Conservation (phyloP, 2,797 vertebrate genomes). For the Siniperca scherzeri region DNA sequence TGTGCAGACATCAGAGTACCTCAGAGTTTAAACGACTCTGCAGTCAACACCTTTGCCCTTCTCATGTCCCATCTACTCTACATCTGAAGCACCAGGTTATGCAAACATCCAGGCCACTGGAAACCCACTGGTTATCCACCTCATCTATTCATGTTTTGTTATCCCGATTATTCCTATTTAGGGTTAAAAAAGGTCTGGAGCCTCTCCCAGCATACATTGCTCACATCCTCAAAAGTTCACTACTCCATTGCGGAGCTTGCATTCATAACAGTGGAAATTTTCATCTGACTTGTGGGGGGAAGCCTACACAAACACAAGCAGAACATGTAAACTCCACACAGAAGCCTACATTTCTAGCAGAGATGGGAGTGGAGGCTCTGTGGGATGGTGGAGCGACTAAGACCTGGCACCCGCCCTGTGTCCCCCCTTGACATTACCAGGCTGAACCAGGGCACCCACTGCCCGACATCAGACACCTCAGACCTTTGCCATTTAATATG, state of each 20-base stretch:
- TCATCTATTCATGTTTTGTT: conserved; percentile 24
- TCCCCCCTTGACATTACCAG: conserved; percentile 69
- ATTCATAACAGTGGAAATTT: background rate
- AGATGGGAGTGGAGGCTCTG: background rate
- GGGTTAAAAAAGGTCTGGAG: conserved; percentile 9
- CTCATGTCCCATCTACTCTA: conserved; percentile 47
- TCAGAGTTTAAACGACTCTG: conserved; percentile 58
- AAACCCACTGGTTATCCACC: conserved; percentile 17
- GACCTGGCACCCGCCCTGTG: conserved; percentile 23
- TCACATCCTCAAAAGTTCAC: conserved; percentile 20
- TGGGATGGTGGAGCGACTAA: conserved; percentile 4
- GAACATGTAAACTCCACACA: background rate
- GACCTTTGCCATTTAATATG: conserved; percentile 83
- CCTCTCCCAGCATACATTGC: background rate
- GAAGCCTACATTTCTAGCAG: background rate
- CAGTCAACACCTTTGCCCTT: conserved; percentile 68
- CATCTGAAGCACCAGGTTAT: conserved; percentile 39
- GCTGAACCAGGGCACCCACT: conserved; percentile 59
- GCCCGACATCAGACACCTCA: conserved; percentile 77
- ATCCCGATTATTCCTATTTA: conserved; percentile 3
- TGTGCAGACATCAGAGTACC: conserved; percentile 10
- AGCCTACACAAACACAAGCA: background rate
- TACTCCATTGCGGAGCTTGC: background rate
- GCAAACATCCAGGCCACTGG: conserved; percentile 42
- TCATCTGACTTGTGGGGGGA: conserved; percentile 2